Conservation (phyloP, 1,140 invertebrate genomes). For the Apis mellifera region DNA sequence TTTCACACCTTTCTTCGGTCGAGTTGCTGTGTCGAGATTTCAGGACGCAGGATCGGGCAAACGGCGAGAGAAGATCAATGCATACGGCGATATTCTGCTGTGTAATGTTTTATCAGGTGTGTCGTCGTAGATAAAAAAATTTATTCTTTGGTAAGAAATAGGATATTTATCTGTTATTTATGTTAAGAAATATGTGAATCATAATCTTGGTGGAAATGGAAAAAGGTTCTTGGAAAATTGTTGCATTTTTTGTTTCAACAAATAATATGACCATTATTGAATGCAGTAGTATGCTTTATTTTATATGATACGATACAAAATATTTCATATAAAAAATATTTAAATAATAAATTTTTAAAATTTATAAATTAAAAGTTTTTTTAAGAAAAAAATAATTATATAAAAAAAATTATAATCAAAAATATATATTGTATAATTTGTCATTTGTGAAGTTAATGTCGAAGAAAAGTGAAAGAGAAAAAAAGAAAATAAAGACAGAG, state of each 20-base stretch:
- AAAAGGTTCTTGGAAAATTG: background rate
- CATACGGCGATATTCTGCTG: slow-evolving; percentile 2
- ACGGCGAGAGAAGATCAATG: slow-evolving; percentile 43
- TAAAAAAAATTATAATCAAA: background rate
- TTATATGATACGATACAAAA: background rate
- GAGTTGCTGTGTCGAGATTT: background rate
- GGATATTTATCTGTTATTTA: slow-evolving; percentile 1
- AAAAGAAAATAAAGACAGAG: slow-evolving; percentile 9
- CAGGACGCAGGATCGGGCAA: slow-evolving; percentile 37
- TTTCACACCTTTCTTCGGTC: slow-evolving; percentile 5
- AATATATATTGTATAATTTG: background rate
- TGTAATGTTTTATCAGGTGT: slow-evolving; percentile 59
- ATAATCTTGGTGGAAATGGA: background rate
- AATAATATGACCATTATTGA: background rate
- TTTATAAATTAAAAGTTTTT: background rate
- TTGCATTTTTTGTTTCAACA: background rate
- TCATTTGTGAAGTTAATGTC: background rate
- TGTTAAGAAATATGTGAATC: background rate
- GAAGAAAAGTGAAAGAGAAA: slow-evolving; percentile 12
- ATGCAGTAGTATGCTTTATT: background rate
- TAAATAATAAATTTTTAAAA: too few relatives aligned
- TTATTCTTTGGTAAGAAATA: slow-evolving; percentile 22
- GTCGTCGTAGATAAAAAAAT: slow-evolving; percentile 31
- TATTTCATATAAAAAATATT: background rate
- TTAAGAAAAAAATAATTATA: background rate